These are phyloP conservation scores for Nomada goodeniana DNA, from an alignment of 2,888 invertebrate genomes.

Conservation along the genomic window DNA sequence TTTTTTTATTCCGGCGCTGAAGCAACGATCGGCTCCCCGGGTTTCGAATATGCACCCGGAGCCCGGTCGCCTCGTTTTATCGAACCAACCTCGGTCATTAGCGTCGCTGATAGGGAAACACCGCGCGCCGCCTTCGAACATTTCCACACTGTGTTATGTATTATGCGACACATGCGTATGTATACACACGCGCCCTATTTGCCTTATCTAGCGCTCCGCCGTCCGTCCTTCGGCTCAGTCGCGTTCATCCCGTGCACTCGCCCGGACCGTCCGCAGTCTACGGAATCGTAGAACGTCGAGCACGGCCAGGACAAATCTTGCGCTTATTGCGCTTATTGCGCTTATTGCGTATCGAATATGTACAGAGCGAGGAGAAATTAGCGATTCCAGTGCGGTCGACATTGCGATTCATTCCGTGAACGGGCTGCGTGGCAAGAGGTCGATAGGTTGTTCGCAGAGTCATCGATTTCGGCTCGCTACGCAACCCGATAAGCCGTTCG, in stretches of 20 bases:
- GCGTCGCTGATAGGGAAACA: constrained; percentile 8
- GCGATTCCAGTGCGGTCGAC: no score
- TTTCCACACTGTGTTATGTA: constrained; percentile 10
- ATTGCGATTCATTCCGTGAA: constrained; percentile 5
- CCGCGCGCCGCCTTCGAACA: constrained; percentile 10
- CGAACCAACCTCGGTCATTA: constrained; percentile 29
- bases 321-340: no score
- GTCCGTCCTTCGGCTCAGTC: neutral
- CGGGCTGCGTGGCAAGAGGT: constrained; percentile 4
- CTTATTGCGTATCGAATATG: no score
- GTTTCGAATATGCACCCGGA: neutral
- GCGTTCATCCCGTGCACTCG: neutral
- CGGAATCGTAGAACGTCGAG: neutral
- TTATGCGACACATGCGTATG: no score
- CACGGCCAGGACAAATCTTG: no score
- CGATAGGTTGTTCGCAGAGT: neutral
- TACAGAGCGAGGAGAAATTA: no score
- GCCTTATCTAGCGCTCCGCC: constrained; percentile 8
- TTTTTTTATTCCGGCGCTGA: no score
- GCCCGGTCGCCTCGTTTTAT: constrained; percentile 16
- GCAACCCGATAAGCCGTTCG: constrained; percentile 24
- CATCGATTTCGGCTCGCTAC: constrained; percentile 37
- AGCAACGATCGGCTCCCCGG: no score
- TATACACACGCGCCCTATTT: constrained; percentile 10
- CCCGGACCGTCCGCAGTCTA: neutral